Base-by-base conservation (phyloP, 2,888 invertebrate species). In the Lepidocyrtinus sp. region DNA sequence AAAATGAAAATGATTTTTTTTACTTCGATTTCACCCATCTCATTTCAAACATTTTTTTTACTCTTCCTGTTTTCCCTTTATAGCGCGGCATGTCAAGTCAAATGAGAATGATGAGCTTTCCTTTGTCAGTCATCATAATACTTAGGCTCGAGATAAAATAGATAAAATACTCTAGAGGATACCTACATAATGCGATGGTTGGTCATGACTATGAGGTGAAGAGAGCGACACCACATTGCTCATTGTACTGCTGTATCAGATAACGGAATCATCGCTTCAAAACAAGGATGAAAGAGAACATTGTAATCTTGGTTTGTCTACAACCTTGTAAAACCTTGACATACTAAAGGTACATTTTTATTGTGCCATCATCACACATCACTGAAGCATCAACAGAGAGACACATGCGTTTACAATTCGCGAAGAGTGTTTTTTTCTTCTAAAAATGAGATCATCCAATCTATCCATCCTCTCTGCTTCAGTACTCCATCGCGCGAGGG, bases 321-420 rank as follows among this genome's bases (percentile, higher is more conserved):
- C 70, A 77, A 77, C 76, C 76, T 77, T 77, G 76, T 71, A 45
- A 65, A 77, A 77, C 76, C 76, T 77, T 77, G 76, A 77, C 76
- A 77, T 77, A 77, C 76, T 77, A 64, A 77, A 71, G 70, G 76
- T 71, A 75, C 69, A 55, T 75, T 70, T 26, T 69, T 70, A 45
- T 70, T 61, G 45, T 55, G 61, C 72, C 46, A 72, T 63, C 50
- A 50, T 50, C 50, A 12, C 50, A 50, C 50, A 50, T 50, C 50
- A 50, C 50, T 50, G 50, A 50, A 50, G 50, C 50, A 12, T 50
- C 50, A 2, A 50, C 50, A 50, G 17, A n/a, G 17, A 36, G 5
- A 50, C n/a, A 50, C 50, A 50, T 17, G 50, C 50, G 2, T 50
- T 12, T 12, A 7, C 15, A 7, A n/a, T n/a, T n/a, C n/a, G n/a